Evolutionary conservation across 1,140 invertebrate genomes (phyloP), one percentile per base, ranked within the genome.

Genomic region (Drosophila tsacasi): DNA sequence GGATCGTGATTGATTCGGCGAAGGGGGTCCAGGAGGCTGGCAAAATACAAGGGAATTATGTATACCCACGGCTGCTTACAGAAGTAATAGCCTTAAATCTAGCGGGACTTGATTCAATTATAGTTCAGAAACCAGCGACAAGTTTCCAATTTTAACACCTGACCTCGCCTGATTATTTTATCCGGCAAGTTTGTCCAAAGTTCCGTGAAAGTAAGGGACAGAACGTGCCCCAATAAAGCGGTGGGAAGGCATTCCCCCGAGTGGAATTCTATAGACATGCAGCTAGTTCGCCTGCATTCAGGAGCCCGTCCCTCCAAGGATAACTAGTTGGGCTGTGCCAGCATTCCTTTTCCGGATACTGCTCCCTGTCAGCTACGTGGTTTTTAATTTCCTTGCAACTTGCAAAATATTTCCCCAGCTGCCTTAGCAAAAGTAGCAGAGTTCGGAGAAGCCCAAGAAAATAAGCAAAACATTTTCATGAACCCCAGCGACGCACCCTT

Each of bases 361-460:
- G 17, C 17, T 25, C 17, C 55, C 55, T 58, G 55, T 42, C n/a
- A 32, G 10, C 17, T 30, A 23, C 19, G 63, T 66, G 67, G n/a
- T 30, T 68, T 71, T 71, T 55, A 68, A 71, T 71, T 37, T 69
- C 47, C 64, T 32, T 21, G 27, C 21, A 52, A 46, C 40, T 58
- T 61, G 19, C 46, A 37, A 44, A 67, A 61, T 61, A 61, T 46
- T 73, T 61, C 32, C 42, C 27, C 37, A 42, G 35, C 46, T 23
- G 44, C 60, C 60, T 37, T 19, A 9, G 15, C 21, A 32, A 21
- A 30, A 44, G 32, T 30, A 60, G 23, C 27, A 21, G 17, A 30
- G 46, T 55, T 50, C 69, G 25, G 19, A 42, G 37, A 50, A 60
- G 37, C 37, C 13, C 71, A 37, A 15, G 23, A 9, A 73, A 61